Conservation (phyloP, 2,888 invertebrate species). For the Apodemia hepburni region DNA sequence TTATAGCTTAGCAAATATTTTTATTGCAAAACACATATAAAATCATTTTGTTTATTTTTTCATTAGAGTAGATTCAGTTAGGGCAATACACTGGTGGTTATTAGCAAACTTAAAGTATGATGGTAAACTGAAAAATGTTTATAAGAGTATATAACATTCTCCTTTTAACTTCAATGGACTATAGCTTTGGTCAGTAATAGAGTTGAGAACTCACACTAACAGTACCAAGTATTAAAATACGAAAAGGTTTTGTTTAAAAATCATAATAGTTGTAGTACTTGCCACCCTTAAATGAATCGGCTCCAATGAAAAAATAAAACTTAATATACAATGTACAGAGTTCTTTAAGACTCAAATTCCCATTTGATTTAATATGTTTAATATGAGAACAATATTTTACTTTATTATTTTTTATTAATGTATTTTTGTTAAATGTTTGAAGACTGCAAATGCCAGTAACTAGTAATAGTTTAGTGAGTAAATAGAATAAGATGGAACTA, state of each 20-base stretch:
- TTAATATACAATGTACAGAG: neutral
- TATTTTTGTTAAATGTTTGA: conserved; percentile 40
- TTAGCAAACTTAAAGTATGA: neutral
- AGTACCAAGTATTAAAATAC: neutral
- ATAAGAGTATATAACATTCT: neutral
- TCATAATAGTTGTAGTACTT: neutral
- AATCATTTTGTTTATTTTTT: neutral
- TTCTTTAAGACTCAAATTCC: neutral
- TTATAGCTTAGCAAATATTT: conserved; percentile 70
- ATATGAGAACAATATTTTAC: neutral
- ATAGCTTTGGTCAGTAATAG: neutral
- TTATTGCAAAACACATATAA: conserved; percentile 37
- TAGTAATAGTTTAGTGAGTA: conserved; percentile 56
- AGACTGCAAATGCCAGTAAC: conserved; percentile 74
- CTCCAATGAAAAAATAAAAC: neutral
- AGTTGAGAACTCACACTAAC: neutral
- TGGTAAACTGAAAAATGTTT: neutral
- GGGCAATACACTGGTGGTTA: neutral
- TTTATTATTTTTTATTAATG: conserved; percentile 23
- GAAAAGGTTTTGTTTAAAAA: neutral
- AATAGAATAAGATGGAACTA: conserved; percentile 67
- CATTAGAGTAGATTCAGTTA: neutral
- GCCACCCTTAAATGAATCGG: neutral
- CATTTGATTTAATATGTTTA: no score
- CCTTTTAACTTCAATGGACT: no score